A percentile compares a stretch with the other conserved stretches of the same genome.
phyloP scores from a whole-genome alignment of 2,797 vertebrate genomes.

The Lithobates sylvaticus region DNA sequence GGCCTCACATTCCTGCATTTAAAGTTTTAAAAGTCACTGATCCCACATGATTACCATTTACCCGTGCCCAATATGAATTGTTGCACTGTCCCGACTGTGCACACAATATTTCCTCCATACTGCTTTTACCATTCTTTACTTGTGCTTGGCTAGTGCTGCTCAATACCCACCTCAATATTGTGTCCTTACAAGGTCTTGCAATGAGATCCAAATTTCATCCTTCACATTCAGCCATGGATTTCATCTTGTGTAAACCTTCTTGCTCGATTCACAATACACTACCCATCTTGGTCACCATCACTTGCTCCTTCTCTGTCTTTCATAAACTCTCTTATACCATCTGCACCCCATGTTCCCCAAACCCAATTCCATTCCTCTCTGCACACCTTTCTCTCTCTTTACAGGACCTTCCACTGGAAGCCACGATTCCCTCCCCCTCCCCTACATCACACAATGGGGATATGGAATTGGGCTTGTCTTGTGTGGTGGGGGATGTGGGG shows the following conservation, averaged over 20 bases:
- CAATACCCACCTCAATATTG: background rate
- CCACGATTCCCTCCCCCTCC: constrained; percentile 74
- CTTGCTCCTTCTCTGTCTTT: background rate
- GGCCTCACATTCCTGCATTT: no score
- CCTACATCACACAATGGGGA: constrained; percentile 69
- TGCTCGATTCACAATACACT: background rate
- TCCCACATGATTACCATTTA: no score
- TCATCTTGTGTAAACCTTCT: background rate
- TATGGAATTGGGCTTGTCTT: constrained; percentile 79
- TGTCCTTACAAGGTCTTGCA: constrained; percentile 7
- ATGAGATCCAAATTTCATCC: background rate
- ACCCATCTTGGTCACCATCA: background rate
- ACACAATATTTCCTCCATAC: no score
- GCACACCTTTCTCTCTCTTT: constrained; percentile 68
- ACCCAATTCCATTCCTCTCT: background rate
- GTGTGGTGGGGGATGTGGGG: constrained; percentile 75
- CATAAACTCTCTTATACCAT: constrained; percentile 3
- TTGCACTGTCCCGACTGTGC: no score
- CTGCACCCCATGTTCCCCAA: background rate
- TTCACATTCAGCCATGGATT: background rate
- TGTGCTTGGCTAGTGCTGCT: background rate
- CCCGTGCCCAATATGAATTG: no score
- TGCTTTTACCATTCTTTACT: no score
- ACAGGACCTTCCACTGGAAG: constrained; percentile 66
- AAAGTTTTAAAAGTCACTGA: no score